Evolutionary conservation across 2,797 vertebrate species (phyloP).

Genomic region (Siniperca obscura): DNA sequence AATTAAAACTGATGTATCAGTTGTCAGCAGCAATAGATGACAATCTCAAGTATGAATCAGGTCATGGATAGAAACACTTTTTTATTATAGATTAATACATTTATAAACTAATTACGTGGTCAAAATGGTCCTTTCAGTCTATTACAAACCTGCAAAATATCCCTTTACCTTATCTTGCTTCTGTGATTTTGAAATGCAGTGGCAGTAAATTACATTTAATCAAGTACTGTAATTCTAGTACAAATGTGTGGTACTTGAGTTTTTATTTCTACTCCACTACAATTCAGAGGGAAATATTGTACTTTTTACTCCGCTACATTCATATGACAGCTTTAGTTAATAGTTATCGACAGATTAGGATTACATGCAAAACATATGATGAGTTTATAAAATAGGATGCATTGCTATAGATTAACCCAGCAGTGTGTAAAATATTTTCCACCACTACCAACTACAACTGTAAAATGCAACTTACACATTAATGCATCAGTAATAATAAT

Average conservation of each 20-base stretch:
- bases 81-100: not conserved
- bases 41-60: not conserved
- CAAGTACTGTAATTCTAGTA: no score
- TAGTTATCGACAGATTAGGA: not conserved
- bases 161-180: constrained; percentile 2
- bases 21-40: constrained; percentile 19
- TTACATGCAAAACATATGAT: not conserved
- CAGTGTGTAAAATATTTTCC: not conserved
- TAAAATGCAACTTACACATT: not conserved
- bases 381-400: not conserved
- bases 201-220: not conserved
- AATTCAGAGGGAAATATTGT: not conserved
- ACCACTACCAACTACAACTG: not conserved
- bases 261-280: not conserved
- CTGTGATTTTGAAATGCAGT: not conserved
- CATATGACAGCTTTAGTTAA: not conserved
- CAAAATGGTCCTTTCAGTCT: constrained; percentile 3
- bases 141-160: not conserved
- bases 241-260: not conserved
- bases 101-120: not conserved
- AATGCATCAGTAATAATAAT: not conserved
- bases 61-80: not conserved
- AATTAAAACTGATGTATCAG: constrained; percentile 11
- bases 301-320: not conserved
- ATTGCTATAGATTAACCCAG: not conserved